Conservation (phyloP, 2,888 invertebrate species). For the Portevinia maculata region DNA sequence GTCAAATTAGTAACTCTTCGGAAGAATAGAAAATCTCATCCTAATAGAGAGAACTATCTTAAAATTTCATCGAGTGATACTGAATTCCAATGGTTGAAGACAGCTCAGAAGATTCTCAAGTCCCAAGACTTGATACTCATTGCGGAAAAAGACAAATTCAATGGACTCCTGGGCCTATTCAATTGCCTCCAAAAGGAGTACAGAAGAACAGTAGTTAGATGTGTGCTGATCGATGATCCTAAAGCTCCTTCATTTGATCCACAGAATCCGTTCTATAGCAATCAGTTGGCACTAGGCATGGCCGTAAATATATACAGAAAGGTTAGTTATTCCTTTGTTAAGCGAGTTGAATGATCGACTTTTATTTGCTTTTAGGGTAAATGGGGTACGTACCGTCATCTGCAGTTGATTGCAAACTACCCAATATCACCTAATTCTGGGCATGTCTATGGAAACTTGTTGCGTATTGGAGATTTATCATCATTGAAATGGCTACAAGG, state of each 20-base stretch:
- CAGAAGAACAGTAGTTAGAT: slow-evolving; percentile 85
- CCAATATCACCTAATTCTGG: slow-evolving; percentile 83
- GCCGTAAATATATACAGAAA: slow-evolving; percentile 89
- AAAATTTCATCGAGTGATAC: slow-evolving; percentile 74
- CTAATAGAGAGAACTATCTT: slow-evolving; percentile 57
- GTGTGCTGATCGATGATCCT: slow-evolving; percentile 86
- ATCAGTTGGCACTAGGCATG: slow-evolving; percentile 88
- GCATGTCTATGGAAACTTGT: slow-evolving; percentile 89
- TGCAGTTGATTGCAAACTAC: slow-evolving; percentile 83
- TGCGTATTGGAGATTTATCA: slow-evolving; percentile 91
- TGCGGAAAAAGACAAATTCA: slow-evolving; percentile 86
- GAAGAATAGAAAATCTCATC: background rate
- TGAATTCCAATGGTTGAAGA: slow-evolving; percentile 76
- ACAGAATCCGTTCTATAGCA: slow-evolving; percentile 86
- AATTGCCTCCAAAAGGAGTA: slow-evolving; percentile 93
- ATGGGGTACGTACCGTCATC: slow-evolving; percentile 90
- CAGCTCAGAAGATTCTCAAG: slow-evolving; percentile 61
- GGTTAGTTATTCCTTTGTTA: slow-evolving; percentile 51
- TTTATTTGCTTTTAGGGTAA: slow-evolving; percentile 73
- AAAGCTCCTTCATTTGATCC: slow-evolving; percentile 86
- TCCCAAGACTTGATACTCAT: slow-evolving; percentile 84
- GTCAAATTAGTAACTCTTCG: slow-evolving; percentile 26
- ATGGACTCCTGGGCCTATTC: slow-evolving; percentile 91
- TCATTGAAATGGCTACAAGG: slow-evolving; percentile 91
- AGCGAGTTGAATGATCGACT: background rate